phyloP scores from a whole-genome alignment of 2,113 vertebrate genomes.

The Lutjanus erythropterus region DNA sequence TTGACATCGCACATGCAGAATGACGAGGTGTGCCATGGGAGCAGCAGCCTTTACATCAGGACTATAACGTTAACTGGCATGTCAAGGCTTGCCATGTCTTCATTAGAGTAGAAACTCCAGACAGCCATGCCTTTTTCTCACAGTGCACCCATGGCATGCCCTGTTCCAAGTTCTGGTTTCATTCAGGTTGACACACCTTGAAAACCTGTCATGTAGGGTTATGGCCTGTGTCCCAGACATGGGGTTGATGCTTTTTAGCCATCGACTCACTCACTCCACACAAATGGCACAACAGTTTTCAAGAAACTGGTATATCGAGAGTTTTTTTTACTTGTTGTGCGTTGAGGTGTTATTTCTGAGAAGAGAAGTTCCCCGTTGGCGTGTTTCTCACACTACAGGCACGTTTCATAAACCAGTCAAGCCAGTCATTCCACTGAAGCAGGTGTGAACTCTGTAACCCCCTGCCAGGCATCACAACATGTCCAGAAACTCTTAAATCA shows the following conservation, averaged over 20 bases:
- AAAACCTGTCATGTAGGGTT: slow-evolving; percentile 57
- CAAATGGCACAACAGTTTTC: not conserved
- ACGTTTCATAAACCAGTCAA: slow-evolving; percentile 25
- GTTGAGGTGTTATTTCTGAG: too few species aligned
- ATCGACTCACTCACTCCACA: not conserved
- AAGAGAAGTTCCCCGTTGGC: not conserved
- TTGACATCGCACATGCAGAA: not conserved
- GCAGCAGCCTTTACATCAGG: slow-evolving; percentile 8
- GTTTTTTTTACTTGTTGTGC: not conserved
- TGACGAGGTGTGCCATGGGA: slow-evolving; percentile 3
- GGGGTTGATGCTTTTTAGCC: not conserved
- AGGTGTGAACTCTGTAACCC: not conserved
- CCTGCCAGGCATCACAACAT: not conserved
- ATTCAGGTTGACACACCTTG: slow-evolving; percentile 58
- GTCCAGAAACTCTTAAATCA: not conserved
- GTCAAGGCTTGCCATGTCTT: slow-evolving; percentile 47
- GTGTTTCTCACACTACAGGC: not conserved
- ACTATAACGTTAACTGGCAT: slow-evolving; percentile 22
- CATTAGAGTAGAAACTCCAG: slow-evolving; percentile 14
- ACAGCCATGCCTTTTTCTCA: slow-evolving; percentile 15
- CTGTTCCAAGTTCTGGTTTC: not conserved
- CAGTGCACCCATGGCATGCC: not conserved
- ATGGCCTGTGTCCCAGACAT: not conserved
- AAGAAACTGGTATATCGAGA: too few species aligned
- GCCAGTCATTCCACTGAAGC: not conserved